Conservation (phyloP, 2,888 invertebrate species). For the Drosophila demipolita region DNA sequence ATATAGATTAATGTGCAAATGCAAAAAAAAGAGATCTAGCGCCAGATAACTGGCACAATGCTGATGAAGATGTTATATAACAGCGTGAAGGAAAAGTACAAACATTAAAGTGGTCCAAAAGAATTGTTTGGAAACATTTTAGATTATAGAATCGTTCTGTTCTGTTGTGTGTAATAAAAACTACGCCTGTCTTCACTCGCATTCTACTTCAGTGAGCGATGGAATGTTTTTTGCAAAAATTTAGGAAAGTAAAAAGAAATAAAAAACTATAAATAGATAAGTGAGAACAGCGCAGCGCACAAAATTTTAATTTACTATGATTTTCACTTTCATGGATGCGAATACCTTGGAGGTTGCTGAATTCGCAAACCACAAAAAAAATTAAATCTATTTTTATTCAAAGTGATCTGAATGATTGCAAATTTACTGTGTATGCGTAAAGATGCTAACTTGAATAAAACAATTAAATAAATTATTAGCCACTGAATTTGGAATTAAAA, state of each 20-base stretch:
- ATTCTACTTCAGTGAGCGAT: constrained; percentile 10
- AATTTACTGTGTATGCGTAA: constrained; percentile 38
- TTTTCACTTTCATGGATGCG: constrained; percentile 56
- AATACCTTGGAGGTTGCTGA: constrained; percentile 9
- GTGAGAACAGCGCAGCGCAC: constrained; percentile 20
- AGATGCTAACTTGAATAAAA: constrained; percentile 1
- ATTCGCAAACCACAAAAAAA: constrained; percentile 1
- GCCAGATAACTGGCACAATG: constrained; percentile 41
- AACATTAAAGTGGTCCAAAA: constrained; percentile 5
- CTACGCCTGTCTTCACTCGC: constrained; percentile 44
- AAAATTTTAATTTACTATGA: constrained; percentile 51
- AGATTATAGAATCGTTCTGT: constrained; percentile 57
- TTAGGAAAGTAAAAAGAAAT: constrained; percentile 2
- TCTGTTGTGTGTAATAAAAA: constrained; percentile 40
- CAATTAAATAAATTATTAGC: background rate
- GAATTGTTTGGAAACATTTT: constrained; percentile 25
- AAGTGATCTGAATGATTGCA: constrained; percentile 33
- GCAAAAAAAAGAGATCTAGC: constrained; percentile 18
- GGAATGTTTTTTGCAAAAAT: constrained; percentile 26
- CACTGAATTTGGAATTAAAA: constrained; percentile 2
- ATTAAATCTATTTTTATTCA: constrained; percentile 15
- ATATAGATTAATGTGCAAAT: constrained; percentile 16
- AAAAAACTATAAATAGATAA: constrained; percentile 61
- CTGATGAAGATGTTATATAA: constrained; percentile 56
- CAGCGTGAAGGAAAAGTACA: constrained; percentile 31